phyloP scores from a whole-genome alignment of 1,140 invertebrate species.

The Neodiprion pinetum region DNA sequence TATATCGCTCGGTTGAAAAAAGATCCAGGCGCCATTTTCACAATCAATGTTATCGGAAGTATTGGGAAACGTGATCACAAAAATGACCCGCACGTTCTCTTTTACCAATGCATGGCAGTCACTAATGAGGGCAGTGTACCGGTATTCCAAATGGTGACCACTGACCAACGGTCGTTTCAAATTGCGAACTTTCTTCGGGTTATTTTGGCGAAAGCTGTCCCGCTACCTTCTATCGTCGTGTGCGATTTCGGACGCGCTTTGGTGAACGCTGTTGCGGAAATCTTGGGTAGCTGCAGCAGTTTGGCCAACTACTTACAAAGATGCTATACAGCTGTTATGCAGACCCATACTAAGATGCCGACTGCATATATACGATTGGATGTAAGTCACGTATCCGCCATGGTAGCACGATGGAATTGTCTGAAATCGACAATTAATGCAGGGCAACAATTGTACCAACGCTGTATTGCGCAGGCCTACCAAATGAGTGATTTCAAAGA shows the following conservation, averaged over 20 bases:
- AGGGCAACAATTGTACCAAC: constrained; percentile 10
- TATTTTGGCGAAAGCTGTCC: constrained; percentile 16
- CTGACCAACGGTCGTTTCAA: constrained; percentile 16
- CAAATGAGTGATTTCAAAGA: constrained; percentile 22
- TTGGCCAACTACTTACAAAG: constrained; percentile 15
- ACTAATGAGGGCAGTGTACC: too few relatives aligned
- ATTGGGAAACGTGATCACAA: constrained; percentile 10
- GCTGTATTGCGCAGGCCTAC: not conserved
- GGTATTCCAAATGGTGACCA: not conserved
- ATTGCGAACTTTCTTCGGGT: constrained; percentile 13
- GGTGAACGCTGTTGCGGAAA: constrained; percentile 17
- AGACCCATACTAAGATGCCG: not conserved
- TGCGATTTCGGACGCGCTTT: constrained; percentile 22
- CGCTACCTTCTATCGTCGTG: constrained; percentile 16
- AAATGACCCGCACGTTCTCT: too few relatives aligned
- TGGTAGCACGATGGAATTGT: constrained; percentile 18
- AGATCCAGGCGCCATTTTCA: constrained; percentile 12
- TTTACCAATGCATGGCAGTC: too few relatives aligned
- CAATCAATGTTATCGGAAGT: constrained; percentile 18
- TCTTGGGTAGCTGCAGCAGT: constrained; percentile 11
- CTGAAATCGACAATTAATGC: constrained; percentile 1
- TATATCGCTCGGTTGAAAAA: constrained; percentile 17
- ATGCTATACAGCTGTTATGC: constrained; percentile 11
- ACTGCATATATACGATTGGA: constrained; percentile 16
- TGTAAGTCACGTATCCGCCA: constrained; percentile 13